Percentiles rank a stretch among this genome's conserved stretches.
These are phyloP conservation scores for Epiperipatus broadwayi DNA, from an alignment of 2,888 invertebrate species.

Conservation along the genomic window DNA sequence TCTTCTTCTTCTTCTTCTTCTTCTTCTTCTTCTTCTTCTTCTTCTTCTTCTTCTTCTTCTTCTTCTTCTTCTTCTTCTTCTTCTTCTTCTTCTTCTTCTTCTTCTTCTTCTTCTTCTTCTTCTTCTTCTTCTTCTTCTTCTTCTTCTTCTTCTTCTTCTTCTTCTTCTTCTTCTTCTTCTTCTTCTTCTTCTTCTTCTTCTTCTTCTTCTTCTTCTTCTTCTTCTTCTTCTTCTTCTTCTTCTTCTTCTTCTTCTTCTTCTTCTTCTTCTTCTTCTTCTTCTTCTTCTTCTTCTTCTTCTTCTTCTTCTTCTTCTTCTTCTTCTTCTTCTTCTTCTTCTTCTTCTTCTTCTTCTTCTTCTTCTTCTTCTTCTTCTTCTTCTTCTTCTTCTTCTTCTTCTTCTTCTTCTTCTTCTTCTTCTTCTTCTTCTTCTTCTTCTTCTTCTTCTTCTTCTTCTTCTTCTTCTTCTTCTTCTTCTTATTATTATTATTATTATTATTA, in stretches of 20 bases:
- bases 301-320: constrained; percentile 1
- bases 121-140: constrained; percentile 11
- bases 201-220: no score
- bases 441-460: constrained; percentile 5
- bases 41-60: neutral
- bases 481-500: neutral
- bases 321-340: constrained; percentile 3
- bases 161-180: constrained; percentile 10
- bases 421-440: neutral
- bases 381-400: constrained; percentile 4
- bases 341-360: constrained; percentile 5
- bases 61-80: neutral
- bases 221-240: constrained; percentile 18
- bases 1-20: neutral
- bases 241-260: no score
- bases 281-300: constrained; percentile 1
- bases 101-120: constrained; percentile 11
- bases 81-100: constrained; percentile 8
- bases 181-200: constrained; percentile 10
- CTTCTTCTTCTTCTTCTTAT: constrained; percentile 5
- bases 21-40: neutral
- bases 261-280: neutral
- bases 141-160: constrained; percentile 11
- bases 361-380: constrained; percentile 1
- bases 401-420: constrained; percentile 1